Percentiles rank a stretch among this genome's conserved stretches.
Conservation (phyloP, 1,140 invertebrate species). For the Aphidius ervi region DNA sequence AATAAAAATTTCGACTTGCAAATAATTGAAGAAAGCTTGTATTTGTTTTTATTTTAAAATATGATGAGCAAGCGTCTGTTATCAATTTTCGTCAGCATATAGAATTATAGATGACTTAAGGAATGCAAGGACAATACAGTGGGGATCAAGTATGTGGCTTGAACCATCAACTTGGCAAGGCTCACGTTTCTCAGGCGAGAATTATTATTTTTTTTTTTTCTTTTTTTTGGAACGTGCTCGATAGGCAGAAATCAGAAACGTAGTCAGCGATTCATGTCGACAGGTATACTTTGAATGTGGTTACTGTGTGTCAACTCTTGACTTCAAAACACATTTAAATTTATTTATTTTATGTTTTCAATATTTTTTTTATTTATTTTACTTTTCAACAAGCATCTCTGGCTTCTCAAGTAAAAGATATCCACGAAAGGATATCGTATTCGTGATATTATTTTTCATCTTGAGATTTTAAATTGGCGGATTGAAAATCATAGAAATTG, state of each 20-base stretch:
- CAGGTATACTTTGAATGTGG: slow-evolving; percentile 8
- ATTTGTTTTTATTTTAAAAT: no score
- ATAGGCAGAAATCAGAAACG: slow-evolving; percentile 13
- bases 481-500: no score
- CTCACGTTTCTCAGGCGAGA: not conserved
- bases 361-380: not conserved
- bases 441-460: slow-evolving; percentile 3
- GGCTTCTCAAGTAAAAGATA: slow-evolving; percentile 1
- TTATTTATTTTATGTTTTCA: not conserved
- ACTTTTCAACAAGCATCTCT: slow-evolving; percentile 4
- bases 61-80: no score
- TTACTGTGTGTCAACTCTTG: not conserved
- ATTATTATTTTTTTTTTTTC: not conserved
- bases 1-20: no score
- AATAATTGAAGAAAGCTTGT: no score
- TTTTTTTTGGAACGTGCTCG: slow-evolving; percentile 7
- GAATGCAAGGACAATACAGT: no score
- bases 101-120: no score
- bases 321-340: not conserved
- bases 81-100: no score
- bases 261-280: slow-evolving; percentile 23
- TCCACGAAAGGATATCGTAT: no score
- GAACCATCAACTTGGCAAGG: slow-evolving; percentile 3
- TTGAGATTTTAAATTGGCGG: not conserved
- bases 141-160: not conserved